Evolutionary conservation across 2,113 vertebrate species (phyloP).

Genomic region (Herpetotheres cachinnans): DNA sequence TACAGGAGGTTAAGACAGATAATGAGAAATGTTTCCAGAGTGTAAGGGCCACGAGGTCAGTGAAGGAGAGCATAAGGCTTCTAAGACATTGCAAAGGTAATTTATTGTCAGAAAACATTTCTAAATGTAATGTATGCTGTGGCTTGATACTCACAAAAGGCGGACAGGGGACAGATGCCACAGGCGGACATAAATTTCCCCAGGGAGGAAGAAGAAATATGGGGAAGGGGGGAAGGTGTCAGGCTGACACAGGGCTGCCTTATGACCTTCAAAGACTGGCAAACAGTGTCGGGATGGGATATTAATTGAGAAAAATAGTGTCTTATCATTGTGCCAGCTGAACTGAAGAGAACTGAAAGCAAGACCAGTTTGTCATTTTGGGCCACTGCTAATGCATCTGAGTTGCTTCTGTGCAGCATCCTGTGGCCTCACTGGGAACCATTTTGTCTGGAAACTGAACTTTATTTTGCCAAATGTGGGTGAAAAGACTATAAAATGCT

Average conservation of each 20-base stretch:
- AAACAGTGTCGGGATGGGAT: constrained; percentile 68
- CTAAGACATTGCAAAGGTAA: constrained; percentile 67
- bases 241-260: constrained; percentile 51
- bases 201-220: constrained; percentile 55
- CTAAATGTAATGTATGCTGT: constrained; percentile 62
- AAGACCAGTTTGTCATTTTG: constrained; percentile 11
- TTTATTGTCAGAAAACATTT: constrained; percentile 71
- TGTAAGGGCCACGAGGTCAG: constrained; percentile 12
- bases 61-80: constrained; percentile 29
- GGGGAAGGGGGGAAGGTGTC: constrained; percentile 6
- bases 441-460: background rate
- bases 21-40: constrained; percentile 65
- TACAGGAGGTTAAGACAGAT: constrained; percentile 47
- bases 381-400: background rate
- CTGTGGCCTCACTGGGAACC: constrained; percentile 15
- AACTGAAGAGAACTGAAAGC: constrained; percentile 48
- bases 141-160: constrained; percentile 68
- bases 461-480: background rate
- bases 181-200: constrained; percentile 70
- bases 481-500: background rate
- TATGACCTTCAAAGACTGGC: constrained; percentile 65
- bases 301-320: constrained; percentile 74
- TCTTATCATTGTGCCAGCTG: constrained; percentile 66
- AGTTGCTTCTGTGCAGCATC: constrained; percentile 20
- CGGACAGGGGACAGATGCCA: constrained; percentile 68